Evolutionary conservation across 2,888 invertebrate genomes (phyloP), one percentile per base, ranked within the genome.

Genomic region (Cancer borealis): DNA sequence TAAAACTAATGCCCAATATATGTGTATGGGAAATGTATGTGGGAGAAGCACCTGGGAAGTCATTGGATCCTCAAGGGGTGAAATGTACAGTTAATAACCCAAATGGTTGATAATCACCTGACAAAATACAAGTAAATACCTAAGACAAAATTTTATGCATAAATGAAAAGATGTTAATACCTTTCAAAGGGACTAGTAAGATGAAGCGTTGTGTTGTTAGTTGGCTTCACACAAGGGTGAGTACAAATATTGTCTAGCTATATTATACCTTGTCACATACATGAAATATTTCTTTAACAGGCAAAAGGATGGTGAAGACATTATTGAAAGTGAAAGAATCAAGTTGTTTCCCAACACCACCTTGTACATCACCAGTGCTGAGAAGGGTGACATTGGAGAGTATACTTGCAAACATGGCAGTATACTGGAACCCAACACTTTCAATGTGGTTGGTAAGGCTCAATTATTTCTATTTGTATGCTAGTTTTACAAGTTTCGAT

Each of bases 371-470:
- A n/a, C 54, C 8, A 66, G 92, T 14, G 47, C 93, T 8, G 21
- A n/a, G 30, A 46, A 84, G 39, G 21, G 4, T 8, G 95, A 95
- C 45, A 60, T 90, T 21, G 95, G 95, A 39, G 90, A 94, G 14
- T 95, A 94, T 60, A 93, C 92, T 6, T 95, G 95, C 49, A 21
- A 30, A 47, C 39, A 79, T 73, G 12, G 14, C 26, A 30, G 30
- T 30, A 21, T 14, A n/a, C 30, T 17, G n/a, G 93, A 91, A 73
- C 47, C 79, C 60, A 94, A 88, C n/a, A 79, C 88, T n/a, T 89
- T 95, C 84, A 54, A 87, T 88, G 93, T 95, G 54, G 92, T 94
- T 39, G 93, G 95, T 95, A 92, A 95, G 95, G n/a, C 47, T 54
- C 14, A 17, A 14, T 8, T 1, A 54, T 49, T 4, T 89, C 4